Percentiles rank a stretch among this genome's conserved stretches.
Conservation (phyloP, 2,113 vertebrate species). For the Macroglossus sobrinus region DNA sequence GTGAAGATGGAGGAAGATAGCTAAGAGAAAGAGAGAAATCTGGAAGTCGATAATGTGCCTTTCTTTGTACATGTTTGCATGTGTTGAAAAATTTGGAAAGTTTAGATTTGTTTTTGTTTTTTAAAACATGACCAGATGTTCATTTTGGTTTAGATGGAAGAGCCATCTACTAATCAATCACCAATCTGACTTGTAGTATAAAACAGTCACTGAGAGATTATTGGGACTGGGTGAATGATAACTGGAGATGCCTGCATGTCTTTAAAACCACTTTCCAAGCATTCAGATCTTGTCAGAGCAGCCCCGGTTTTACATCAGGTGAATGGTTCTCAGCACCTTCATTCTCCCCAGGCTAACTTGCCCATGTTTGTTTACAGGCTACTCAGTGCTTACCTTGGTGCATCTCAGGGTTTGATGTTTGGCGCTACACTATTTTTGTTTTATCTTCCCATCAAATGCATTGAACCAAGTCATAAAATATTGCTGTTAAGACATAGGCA, state of each 20-base stretch:
- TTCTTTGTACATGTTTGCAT: background rate
- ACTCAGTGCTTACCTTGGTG: background rate
- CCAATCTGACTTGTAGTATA: background rate
- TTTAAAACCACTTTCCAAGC: background rate
- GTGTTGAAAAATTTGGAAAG: background rate
- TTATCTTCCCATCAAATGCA: constrained; percentile 25
- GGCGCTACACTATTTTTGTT: constrained; percentile 42
- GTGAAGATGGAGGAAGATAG: background rate
- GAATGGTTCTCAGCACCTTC: background rate
- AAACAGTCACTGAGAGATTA: background rate
- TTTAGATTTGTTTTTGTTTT: background rate
- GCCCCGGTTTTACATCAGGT: background rate
- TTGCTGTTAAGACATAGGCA: background rate
- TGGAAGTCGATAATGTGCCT: background rate
- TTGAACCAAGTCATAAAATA: constrained; percentile 38
- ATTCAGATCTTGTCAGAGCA: background rate
- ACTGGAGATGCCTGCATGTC: background rate
- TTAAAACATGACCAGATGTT: fast-evolving
- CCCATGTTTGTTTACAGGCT: background rate
- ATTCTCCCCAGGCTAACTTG: background rate
- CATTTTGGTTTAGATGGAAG: background rate
- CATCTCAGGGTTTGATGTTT: background rate
- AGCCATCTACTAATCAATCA: background rate
- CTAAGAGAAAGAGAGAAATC: background rate
- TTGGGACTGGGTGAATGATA: background rate